Evolutionary conservation across 2,888 invertebrate genomes (phyloP), one percentile per base, ranked within the genome.

Genomic region (Steinernema carpocapsae): DNA sequence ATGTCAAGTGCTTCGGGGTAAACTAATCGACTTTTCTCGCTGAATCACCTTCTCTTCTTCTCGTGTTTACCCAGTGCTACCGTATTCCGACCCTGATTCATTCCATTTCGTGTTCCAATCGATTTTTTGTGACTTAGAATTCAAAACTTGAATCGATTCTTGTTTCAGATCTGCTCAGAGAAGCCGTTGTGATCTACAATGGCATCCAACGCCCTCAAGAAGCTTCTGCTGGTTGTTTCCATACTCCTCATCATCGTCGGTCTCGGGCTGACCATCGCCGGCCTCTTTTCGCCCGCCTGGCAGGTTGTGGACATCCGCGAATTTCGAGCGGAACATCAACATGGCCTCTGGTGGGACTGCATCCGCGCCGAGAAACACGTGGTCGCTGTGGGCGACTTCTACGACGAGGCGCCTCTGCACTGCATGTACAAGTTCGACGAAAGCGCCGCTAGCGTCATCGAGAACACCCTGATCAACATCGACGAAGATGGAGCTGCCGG

Each of bases 351-450:
- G 86, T 86, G 86, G 86, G 86, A 86, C 75, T 86, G 86, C 74
- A 82, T 86, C 59, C 80, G 86, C 1, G 85, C 85, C 29, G 86
- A 86, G 75, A 85, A 84, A 51, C 85, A 85, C 74, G 85, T 86
- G n/a, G 84, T 85, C 6, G 83, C 86, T 26, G 86, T 86, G 29
- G 86, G 86, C 7, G 86, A 86, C 71, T 86, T 86, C 78, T 86
- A 86, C 75, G 86, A 87, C 72, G 86, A 86, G 74, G 80, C 83
- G 17, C 86, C 85, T 7, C 81, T 86, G 24, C 86, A 86, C 72
- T 86, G 86, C 77, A 85, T 85, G 85, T 86, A 86, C 79, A 86
- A 86, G 81, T 86, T 86, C 73, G 86, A 86, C 75, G 81, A 84
- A 70, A 87, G 86, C 10, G 86, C 86, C 7, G 86, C 84, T 56